Base-by-base conservation (phyloP, 2,113 vertebrate species). In the Sorex fumeus region DNA sequence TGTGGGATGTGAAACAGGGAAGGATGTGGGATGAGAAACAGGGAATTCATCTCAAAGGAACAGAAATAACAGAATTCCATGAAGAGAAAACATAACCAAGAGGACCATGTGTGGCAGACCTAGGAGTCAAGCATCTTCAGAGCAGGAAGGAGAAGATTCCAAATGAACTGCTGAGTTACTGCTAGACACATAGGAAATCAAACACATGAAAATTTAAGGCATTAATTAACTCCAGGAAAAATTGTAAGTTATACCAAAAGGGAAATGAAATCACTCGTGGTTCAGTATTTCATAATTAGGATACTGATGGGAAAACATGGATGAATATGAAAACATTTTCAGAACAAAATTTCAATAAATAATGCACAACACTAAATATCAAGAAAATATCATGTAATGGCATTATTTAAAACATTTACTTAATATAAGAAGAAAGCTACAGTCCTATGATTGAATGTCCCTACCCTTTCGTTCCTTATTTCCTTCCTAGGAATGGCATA, bases 281-380 rank as follows among this genome's bases (percentile, higher is more conserved):
- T 1, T 86, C 66, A 57, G 28, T 72, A 21, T 72, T 69, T 78
- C 81, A 72, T 74, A 91, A 66, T 19, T 81, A 43, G 34, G 32
- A 21, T 21, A 34, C 12, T 18, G 28, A 34, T 21, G 9, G 18
- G 6, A 21, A 91, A 72, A 15, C 8, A 12, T 60, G 8, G 13
- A 36, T 43, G 8, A 72, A 74, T 82, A 15, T 47, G 60, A 85
- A 77, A 43, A 91, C 66, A 91, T 43, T 78, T 88, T 64, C 9
- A 34, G 47, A 43, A 7, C 27, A 84, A 69, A 75, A 57, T 64
- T 47, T 34, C n/a, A 72, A 34, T 23, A 82, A 69, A 86, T n/a
- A 84, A 72, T 36, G 36, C 47, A 27, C 10, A 28, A 43, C 32
- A 74, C 53, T 32, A 30, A 90, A 88, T 43, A 34, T 74, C 16